These are phyloP conservation scores for Aphodius granarius DNA, from an alignment of 2,888 invertebrate genomes.

Conservation along the genomic window DNA sequence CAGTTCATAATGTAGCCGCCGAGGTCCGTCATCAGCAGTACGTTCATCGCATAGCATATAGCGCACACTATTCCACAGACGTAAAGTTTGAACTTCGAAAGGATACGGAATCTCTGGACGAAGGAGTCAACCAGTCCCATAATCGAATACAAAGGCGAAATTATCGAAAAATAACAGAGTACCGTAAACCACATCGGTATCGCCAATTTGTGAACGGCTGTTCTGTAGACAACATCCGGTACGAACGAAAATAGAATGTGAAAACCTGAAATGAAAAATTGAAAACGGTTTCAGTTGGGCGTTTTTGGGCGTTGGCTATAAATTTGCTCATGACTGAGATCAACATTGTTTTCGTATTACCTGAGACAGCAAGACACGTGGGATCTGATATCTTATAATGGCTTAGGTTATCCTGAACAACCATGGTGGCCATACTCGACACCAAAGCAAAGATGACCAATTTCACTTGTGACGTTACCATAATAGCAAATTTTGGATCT, in stretches of 20 bases:
- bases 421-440: slow-evolving; percentile 4
- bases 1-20: not conserved
- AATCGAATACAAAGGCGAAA: slow-evolving; percentile 15
- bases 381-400: not conserved
- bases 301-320: too few relatives aligned
- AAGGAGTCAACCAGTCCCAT: slow-evolving; percentile 21
- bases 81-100: slow-evolving; percentile 12
- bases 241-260: slow-evolving; percentile 17
- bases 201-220: not conserved
- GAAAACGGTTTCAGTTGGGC: too few relatives aligned
- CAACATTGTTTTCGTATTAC: too few relatives aligned
- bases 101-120: not conserved
- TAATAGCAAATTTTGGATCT: slow-evolving; percentile 20
- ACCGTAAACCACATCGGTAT: slow-evolving; percentile 17
- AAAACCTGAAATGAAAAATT: slow-evolving; percentile 9
- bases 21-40: not conserved
- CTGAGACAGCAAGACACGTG: not conserved
- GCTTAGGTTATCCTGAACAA: slow-evolving; percentile 6
- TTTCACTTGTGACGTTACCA: slow-evolving; percentile 18
- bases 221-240: slow-evolving; percentile 19
- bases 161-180: not conserved
- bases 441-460: slow-evolving; percentile 9
- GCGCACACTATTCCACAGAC: not conserved
- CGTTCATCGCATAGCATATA: not conserved
- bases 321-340: too few relatives aligned